Base-by-base conservation (phyloP, 2,797 vertebrate species). In the Rhincodon typus region DNA sequence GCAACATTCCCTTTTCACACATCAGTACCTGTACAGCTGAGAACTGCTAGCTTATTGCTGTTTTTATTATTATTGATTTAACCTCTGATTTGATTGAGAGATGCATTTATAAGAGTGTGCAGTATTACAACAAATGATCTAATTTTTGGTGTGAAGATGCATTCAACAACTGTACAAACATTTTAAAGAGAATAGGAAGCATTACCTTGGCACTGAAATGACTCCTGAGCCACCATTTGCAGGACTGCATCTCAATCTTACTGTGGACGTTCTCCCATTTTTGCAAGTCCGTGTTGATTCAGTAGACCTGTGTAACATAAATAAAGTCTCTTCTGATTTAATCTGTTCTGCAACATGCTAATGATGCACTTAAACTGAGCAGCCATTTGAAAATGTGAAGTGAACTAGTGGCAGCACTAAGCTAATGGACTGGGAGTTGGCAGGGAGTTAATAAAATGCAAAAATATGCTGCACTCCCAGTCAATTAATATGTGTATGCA, bases 171-270 rank as follows among this genome's bases (percentile, higher is more conserved):
- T 46, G 50, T 74, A 57, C 30, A 74, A 57, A 72, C 8, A 46
- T 94, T 74, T 57, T 30, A 34, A 50, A 53, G n/a, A 95, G 30
- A 66, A 86, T 38, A 13, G 1, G n/a, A 66, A 27, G 25, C 21
- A 93, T 96, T 97, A 99, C 99, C 98, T 98, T 87, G 99, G 98
- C 95, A 98, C 96, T 0, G 96, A 97, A 96, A 99, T 97, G 57
- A 96, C 97, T 96, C 97, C 97, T 0, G 96, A 96, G 84, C 97
- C 96, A 0, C 97, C 95, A 94, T 95, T 97, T 95, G 96, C 96
- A 0, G 98, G 98, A 88, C 98, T 97, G 90, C 99, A 99, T 97
- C 99, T 98, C 96, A 99, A 96, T 74, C 99, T 98, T 96, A 99
- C 96, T 87, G 98, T 97, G 96, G 98, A 97, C 5, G 98, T 98